phyloP scores from a whole-genome alignment of 2,888 invertebrate species.

The Mesochorus sp. region DNA sequence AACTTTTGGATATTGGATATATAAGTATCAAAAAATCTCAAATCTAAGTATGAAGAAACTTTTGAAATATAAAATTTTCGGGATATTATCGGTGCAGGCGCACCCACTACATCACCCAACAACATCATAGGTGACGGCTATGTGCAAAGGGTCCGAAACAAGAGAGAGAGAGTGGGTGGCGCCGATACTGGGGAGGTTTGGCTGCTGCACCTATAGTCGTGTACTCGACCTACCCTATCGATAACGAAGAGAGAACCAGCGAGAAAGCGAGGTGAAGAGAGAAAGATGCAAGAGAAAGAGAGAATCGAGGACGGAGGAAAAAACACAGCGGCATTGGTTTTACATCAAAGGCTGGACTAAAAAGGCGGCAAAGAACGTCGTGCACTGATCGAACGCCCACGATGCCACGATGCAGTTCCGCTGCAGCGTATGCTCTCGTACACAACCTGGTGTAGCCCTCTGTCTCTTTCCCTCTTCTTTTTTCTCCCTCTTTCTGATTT shows the following conservation, averaged over 20 bases:
- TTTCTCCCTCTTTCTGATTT: slow-evolving; percentile 61
- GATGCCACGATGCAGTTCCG: slow-evolving; percentile 75
- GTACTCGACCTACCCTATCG: slow-evolving; percentile 78
- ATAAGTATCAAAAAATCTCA: too few species aligned
- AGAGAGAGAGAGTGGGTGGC: slow-evolving; percentile 16
- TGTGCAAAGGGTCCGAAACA: slow-evolving; percentile 24
- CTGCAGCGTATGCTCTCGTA: slow-evolving; percentile 70
- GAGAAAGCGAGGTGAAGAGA: slow-evolving; percentile 51
- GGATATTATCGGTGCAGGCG: slow-evolving; percentile 42
- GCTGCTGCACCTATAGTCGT: slow-evolving; percentile 59
- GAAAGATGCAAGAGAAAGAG: slow-evolving; percentile 75
- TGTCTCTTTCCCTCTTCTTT: slow-evolving; percentile 57
- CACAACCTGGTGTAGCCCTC: slow-evolving; percentile 63
- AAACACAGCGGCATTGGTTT: slow-evolving; percentile 81
- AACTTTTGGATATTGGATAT: too few species aligned
- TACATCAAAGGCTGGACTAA: slow-evolving; percentile 81
- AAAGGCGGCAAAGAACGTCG: slow-evolving; percentile 80
- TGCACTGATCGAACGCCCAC: slow-evolving; percentile 78
- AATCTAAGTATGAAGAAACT: slow-evolving; percentile 21
- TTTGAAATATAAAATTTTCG: slow-evolving; percentile 53
- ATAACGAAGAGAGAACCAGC: slow-evolving; percentile 67
- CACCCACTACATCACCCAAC: slow-evolving; percentile 27
- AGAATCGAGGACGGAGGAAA: slow-evolving; percentile 68
- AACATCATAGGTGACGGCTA: slow-evolving; percentile 49
- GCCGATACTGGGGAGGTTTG: slow-evolving; percentile 53